Conservation (phyloP, 2,797 vertebrate species). For the Etheostoma nigrum region DNA sequence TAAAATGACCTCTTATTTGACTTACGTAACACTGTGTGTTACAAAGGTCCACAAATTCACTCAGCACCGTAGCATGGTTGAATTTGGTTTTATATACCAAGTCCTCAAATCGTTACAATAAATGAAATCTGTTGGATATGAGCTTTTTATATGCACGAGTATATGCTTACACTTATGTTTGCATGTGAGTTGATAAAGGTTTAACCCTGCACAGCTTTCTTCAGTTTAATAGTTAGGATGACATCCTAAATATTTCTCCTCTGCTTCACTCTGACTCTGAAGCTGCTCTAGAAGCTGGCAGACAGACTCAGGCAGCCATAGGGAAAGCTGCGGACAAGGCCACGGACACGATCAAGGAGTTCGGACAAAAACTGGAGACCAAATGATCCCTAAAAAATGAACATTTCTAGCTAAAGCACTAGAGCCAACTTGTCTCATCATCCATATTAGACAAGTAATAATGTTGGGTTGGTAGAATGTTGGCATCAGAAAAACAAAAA, state of each 20-base stretch:
- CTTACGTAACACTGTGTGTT: neutral
- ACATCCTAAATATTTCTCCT: slow-evolving; percentile 29
- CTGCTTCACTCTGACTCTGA: slow-evolving; percentile 41
- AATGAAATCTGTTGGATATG: neutral
- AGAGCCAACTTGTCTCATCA: slow-evolving; percentile 34
- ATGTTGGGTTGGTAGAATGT: slow-evolving; percentile 30
- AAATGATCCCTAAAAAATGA: slow-evolving; percentile 71
- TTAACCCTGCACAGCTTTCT: neutral
- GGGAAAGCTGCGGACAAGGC: slow-evolving; percentile 75
- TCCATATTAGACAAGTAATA: slow-evolving; percentile 27
- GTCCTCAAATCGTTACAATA: neutral
- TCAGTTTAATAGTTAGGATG: neutral
- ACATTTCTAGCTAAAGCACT: slow-evolving; percentile 11
- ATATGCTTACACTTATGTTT: neutral
- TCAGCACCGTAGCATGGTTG: neutral
- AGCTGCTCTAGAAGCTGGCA: slow-evolving; percentile 81
- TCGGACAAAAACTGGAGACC: slow-evolving; percentile 76
- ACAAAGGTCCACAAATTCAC: neutral
- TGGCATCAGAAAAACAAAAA: slow-evolving; percentile 37
- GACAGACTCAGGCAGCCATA: slow-evolving; percentile 77
- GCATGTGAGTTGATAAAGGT: neutral
- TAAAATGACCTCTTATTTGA: neutral
- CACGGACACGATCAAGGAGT: slow-evolving; percentile 78
- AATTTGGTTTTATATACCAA: neutral
- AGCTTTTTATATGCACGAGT: neutral